Evolutionary conservation across 2,888 invertebrate genomes (phyloP).

Genomic region (Priocnemis perturbator): DNA sequence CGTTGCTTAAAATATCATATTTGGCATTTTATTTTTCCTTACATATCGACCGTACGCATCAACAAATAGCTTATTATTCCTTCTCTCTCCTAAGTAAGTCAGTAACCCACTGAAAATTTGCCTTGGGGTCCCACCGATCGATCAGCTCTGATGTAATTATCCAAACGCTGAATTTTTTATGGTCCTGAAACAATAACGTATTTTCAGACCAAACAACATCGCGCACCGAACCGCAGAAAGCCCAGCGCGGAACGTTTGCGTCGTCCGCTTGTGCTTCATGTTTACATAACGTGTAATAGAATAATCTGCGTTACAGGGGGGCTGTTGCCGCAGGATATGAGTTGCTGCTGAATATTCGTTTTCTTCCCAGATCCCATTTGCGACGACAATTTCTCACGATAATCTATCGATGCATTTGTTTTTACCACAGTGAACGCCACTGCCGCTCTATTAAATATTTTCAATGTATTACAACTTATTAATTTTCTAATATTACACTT

Average conservation of each 20-base stretch:
- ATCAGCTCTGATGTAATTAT: slow-evolving; percentile 78
- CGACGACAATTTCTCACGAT: no score
- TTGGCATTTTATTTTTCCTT: no score
- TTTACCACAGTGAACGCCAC: no score
- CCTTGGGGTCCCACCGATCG: slow-evolving; percentile 46
- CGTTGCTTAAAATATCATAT: no score
- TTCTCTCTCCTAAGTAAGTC: slow-evolving; percentile 56
- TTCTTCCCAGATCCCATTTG: no score
- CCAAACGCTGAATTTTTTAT: slow-evolving; percentile 81
- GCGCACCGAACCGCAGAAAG: slow-evolving; percentile 70
- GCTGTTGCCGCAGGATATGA: slow-evolving; percentile 17
- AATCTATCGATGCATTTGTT: no score
- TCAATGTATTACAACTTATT: no score
- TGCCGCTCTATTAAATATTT: no score
- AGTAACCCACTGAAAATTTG: slow-evolving; percentile 61
- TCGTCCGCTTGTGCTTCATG: slow-evolving; percentile 51
- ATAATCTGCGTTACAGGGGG: slow-evolving; percentile 66
- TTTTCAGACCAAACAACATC: slow-evolving; percentile 81
- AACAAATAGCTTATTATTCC: slow-evolving; percentile 54
- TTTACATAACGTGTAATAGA: slow-evolving; percentile 70
- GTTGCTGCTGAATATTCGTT: neutral
- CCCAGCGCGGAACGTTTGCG: slow-evolving; percentile 25
- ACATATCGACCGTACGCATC: no score
- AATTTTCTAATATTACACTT: no score
- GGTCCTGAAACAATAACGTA: slow-evolving; percentile 81